phyloP scores from a whole-genome alignment of 1,140 invertebrate genomes.

The Atta cephalotes region DNA sequence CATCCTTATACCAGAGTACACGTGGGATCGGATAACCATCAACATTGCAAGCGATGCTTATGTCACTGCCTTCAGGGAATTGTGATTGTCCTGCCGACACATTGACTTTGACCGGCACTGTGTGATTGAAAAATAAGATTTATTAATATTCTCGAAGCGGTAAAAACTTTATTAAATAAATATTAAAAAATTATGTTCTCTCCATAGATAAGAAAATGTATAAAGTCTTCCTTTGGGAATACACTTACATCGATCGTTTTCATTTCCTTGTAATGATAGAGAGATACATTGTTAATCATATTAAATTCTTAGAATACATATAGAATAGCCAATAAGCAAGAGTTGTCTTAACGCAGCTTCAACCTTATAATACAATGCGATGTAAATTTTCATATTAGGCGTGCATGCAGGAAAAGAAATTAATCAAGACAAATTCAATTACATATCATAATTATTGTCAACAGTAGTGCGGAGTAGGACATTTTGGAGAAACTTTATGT shows the following conservation, averaged over 20 bases:
- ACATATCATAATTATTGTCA: not conserved
- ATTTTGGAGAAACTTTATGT: not conserved
- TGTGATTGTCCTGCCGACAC: slow-evolving; percentile 86
- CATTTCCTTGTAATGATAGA: not conserved
- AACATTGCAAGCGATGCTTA: slow-evolving; percentile 91
- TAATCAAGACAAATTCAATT: not conserved
- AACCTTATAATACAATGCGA: not conserved
- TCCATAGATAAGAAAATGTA: not conserved
- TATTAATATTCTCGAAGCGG: not conserved
- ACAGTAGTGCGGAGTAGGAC: not conserved
- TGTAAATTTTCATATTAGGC: slow-evolving; percentile 17
- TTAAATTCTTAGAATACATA: slow-evolving; percentile 8
- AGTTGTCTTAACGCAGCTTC: not conserved
- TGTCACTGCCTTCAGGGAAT: slow-evolving; percentile 89
- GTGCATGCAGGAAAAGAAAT: not conserved
- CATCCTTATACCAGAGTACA: slow-evolving; percentile 93
- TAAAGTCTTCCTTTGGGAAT: not conserved
- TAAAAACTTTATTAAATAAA: not conserved
- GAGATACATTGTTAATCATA: not conserved
- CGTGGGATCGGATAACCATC: slow-evolving; percentile 91
- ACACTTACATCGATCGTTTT: not conserved
- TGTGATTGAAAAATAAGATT: slow-evolving; percentile 28
- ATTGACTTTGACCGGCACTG: slow-evolving; percentile 89
- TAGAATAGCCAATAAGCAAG: slow-evolving; percentile 33
- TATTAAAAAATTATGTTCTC: not conserved